Conservation (phyloP, 2,113 vertebrate species). For the Laticauda laticaudata region DNA sequence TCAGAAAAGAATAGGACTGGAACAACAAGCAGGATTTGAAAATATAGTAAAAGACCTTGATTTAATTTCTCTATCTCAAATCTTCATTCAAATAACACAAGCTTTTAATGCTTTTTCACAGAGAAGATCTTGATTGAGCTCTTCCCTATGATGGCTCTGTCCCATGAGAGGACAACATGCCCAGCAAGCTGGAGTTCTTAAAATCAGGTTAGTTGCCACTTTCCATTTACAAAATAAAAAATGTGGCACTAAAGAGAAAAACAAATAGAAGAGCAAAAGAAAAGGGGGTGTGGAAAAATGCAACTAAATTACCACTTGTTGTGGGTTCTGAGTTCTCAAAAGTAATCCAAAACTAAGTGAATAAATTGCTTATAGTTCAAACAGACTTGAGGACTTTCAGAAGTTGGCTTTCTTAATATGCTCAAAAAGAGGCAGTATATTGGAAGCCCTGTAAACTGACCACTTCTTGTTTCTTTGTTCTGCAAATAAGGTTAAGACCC, state of each 20-base stretch:
- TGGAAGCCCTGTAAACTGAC: neutral
- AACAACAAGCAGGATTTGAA: neutral
- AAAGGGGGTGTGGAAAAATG: neutral
- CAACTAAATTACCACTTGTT: neutral
- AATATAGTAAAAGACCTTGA: neutral
- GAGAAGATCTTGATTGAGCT: neutral
- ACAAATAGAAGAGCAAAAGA: neutral
- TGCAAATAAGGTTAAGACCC: neutral
- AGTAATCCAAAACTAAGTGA: neutral
- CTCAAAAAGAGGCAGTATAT: neutral
- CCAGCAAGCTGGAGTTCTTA: neutral
- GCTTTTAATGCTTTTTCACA: neutral
- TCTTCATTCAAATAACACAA: neutral
- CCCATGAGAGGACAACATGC: neutral
- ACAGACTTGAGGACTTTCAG: neutral
- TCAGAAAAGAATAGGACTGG: neutral
- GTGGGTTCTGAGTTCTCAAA: neutral
- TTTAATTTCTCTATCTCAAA: neutral
- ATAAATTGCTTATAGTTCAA: neutral
- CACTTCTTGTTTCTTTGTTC: neutral
- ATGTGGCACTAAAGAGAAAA: neutral
- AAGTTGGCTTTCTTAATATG: neutral
- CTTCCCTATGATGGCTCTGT: neutral
- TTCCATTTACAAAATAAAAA: neutral
- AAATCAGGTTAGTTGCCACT: neutral